These are phyloP conservation scores for Adineta ricciae DNA, from an alignment of 2,888 invertebrate species.

Conservation along the genomic window DNA sequence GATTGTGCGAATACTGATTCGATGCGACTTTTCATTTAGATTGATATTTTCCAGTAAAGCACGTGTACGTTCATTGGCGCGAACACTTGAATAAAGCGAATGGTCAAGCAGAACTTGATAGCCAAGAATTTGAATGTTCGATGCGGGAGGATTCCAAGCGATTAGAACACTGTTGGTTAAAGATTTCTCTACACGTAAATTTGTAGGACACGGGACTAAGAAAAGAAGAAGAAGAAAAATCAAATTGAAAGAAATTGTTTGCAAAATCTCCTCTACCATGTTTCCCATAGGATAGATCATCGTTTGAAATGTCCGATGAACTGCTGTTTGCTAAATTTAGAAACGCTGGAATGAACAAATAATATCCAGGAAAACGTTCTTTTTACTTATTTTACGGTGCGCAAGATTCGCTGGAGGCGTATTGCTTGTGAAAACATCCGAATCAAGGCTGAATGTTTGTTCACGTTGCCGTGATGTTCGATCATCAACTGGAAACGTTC, in stretches of 20 bases:
- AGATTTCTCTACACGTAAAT: slow-evolving; percentile 89
- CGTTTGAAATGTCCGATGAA: neutral
- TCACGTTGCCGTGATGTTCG: neutral
- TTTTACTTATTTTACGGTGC: neutral
- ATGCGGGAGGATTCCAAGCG: slow-evolving; percentile 79
- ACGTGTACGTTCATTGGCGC: slow-evolving; percentile 69
- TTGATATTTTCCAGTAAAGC: slow-evolving; percentile 94
- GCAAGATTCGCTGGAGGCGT: neutral
- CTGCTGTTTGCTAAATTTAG: neutral
- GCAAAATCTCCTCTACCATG: neutral
- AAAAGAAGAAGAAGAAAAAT: neutral
- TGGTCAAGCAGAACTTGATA: slow-evolving; percentile 84
- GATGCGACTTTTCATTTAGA: slow-evolving; percentile 62
- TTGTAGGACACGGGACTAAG: slow-evolving; percentile 70
- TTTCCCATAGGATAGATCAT: neutral
- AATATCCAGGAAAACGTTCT: neutral
- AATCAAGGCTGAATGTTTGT: neutral
- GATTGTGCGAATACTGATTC: slow-evolving; percentile 89
- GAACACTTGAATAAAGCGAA: slow-evolving; percentile 83
- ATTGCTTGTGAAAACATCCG: neutral
- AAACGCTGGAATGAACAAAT: neutral
- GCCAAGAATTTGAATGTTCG: slow-evolving; percentile 68
- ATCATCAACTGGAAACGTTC: neutral
- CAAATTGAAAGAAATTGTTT: neutral
- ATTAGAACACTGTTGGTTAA: slow-evolving; percentile 94